Conservation (phyloP, 2,797 vertebrate genomes). For the Chelon auratus region DNA sequence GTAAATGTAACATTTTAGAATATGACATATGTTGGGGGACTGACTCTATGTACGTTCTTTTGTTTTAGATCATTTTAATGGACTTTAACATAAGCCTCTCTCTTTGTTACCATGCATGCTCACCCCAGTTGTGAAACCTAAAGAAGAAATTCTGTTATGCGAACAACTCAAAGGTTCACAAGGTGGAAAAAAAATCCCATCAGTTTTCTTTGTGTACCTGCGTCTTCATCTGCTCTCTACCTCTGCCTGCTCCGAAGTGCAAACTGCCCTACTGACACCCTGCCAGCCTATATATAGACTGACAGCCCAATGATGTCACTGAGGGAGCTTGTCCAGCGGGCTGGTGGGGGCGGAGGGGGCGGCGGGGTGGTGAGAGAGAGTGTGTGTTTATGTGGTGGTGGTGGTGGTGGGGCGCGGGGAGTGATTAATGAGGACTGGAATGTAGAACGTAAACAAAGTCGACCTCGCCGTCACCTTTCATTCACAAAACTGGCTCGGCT, state of each 20-base stretch:
- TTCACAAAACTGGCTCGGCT: slow-evolving; percentile 78
- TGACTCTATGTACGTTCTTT: no score
- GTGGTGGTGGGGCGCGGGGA: slow-evolving; percentile 29
- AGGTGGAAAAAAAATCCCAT: neutral
- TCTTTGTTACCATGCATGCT: neutral
- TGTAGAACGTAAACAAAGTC: slow-evolving; percentile 83
- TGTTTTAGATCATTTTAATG: no score
- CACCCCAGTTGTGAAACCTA: neutral
- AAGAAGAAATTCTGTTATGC: neutral
- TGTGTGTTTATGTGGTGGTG: slow-evolving; percentile 25
- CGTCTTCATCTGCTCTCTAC: slow-evolving; percentile 51
- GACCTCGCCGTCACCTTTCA: slow-evolving; percentile 82
- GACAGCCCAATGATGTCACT: slow-evolving; percentile 90
- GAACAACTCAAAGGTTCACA: neutral
- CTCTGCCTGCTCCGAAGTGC: slow-evolving; percentile 75
- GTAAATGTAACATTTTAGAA: no score
- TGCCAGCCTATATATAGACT: slow-evolving; percentile 89
- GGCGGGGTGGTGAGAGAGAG: neutral
- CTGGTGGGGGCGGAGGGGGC: neutral
- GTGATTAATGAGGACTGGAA: slow-evolving; percentile 86
- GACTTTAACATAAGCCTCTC: neutral
- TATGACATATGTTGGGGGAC: no score
- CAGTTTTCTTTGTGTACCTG: slow-evolving; percentile 25
- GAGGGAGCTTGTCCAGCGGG: slow-evolving; percentile 75
- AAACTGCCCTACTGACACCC: slow-evolving; percentile 81